Conservation (phyloP, 1,140 invertebrate genomes). For the Dinoponera quadriceps region DNA sequence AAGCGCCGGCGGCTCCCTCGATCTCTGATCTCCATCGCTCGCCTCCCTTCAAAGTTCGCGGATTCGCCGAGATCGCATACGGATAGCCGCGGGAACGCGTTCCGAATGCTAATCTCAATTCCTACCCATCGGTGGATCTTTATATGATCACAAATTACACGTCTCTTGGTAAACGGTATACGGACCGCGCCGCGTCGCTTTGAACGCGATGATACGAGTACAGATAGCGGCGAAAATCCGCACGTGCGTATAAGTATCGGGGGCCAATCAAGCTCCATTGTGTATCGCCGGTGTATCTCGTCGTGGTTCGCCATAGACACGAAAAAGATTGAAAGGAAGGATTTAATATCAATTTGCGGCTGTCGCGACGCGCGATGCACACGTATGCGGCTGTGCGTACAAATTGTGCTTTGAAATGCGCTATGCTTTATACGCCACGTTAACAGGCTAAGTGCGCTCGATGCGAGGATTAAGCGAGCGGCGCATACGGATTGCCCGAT, state of each 20-base stretch:
- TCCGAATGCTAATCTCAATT: background rate
- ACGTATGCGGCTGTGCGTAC: background rate
- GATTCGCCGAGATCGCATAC: background rate
- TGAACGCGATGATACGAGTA: slow-evolving; percentile 14
- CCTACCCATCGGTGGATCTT: background rate
- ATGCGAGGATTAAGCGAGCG: background rate
- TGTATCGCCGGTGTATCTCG: background rate
- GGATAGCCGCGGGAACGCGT: background rate
- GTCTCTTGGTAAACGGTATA: background rate
- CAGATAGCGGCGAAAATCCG: background rate
- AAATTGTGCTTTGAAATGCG: slow-evolving; percentile 2
- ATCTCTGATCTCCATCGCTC: background rate
- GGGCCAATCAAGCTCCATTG: slow-evolving; percentile 34
- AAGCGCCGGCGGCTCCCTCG: background rate
- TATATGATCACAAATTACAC: background rate
- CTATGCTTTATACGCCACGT: background rate
- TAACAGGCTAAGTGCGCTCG: slow-evolving; percentile 3
- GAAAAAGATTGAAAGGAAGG: slow-evolving; percentile 4
- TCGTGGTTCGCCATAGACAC: no score
- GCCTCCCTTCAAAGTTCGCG: background rate
- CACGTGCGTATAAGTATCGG: slow-evolving; percentile 4
- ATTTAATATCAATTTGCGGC: slow-evolving; percentile 22
- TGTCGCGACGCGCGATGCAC: background rate
- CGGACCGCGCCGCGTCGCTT: background rate
- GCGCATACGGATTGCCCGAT: background rate